A percentile compares a stretch with the other conserved stretches of the same genome.
Conservation (phyloP, 2,888 invertebrate species). For the Tinea trinotella region DNA sequence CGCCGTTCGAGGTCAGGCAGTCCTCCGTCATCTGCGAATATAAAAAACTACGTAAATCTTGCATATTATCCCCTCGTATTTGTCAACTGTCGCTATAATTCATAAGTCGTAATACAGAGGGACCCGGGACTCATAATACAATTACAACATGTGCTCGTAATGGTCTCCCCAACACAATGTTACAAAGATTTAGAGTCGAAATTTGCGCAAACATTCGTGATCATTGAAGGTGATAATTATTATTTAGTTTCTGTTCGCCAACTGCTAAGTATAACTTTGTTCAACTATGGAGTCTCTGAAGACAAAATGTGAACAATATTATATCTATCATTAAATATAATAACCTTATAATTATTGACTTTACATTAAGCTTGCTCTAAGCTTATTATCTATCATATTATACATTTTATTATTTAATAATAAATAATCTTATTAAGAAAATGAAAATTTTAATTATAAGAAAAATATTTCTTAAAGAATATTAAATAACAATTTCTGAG, state of each 20-base stretch:
- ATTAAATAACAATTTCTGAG: no score
- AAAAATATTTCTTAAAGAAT: no score
- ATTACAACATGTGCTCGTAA: constrained; percentile 13
- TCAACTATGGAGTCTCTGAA: not conserved
- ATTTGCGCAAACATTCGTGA: not conserved
- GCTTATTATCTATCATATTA: no score
- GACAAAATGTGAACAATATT: not conserved
- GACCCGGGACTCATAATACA: not conserved
- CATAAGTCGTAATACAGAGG: constrained; percentile 12
- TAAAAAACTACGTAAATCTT: constrained; percentile 9
- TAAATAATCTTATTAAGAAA: no score
- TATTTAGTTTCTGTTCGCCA: not conserved
- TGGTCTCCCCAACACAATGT: constrained; percentile 1
- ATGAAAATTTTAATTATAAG: no score
- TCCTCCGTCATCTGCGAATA: constrained; percentile 53
- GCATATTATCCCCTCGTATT: constrained; percentile 17
- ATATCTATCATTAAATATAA: no score
- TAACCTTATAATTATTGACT: no score
- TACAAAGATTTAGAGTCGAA: constrained; percentile 6
- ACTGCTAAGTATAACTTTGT: not conserved
- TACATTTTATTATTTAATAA: no score
- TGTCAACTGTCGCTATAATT: constrained; percentile 17
- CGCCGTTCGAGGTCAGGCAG: constrained; percentile 35
- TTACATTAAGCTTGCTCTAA: no score
- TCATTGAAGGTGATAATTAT: constrained; percentile 1